Evolutionary conservation across 2,113 vertebrate species (phyloP), one percentile per base, ranked within the genome.

Genomic region (Jacana jacana): DNA sequence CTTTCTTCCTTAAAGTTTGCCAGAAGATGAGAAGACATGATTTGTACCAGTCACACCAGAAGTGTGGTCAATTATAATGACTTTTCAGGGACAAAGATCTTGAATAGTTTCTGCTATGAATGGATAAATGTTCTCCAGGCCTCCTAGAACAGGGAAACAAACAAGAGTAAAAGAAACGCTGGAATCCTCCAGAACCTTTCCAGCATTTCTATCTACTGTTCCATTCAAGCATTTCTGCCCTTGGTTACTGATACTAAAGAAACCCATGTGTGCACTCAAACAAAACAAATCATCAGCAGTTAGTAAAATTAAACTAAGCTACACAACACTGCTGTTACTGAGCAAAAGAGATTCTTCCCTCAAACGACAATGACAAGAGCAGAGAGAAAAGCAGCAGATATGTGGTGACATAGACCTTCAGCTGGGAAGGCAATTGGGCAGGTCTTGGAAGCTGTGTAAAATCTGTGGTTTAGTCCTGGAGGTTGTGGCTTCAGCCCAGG

Each of bases 381-480:
- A 82, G 49, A 37, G 17, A 77, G 58, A 65, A 91, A 73, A 66
- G 51, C n/a, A 69, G 71, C 44, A 87, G 61, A 69, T 63, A 28
- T 24, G 35, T 55, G 60, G 35, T 73, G 33, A 90, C 61, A 82
- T 30, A 82, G 76, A 86, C 55, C 55, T 93, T 86, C 60, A 49
- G 33, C 52, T 75, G 48, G 27, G 46, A 89, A 93, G 35, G 20
- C 42, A 78, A 77, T 68, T 0, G 2, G 65, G 22, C 39, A 95
- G 52, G 33, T 73, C 24, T 68, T 81, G 23, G 64, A 39, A 58
- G 27, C 42, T 76, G 80, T 88, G 44, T 88, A 57, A 96, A 88
- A 57, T 81, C 83, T 84, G 77, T 91, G 93, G 93, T 96, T 91
- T 89, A 39, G 55, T 92, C 72, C 76, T 95, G 72, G 40, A 92